phyloP scores from a whole-genome alignment of 2,797 vertebrate genomes.

The Peromyscus eremicus region DNA sequence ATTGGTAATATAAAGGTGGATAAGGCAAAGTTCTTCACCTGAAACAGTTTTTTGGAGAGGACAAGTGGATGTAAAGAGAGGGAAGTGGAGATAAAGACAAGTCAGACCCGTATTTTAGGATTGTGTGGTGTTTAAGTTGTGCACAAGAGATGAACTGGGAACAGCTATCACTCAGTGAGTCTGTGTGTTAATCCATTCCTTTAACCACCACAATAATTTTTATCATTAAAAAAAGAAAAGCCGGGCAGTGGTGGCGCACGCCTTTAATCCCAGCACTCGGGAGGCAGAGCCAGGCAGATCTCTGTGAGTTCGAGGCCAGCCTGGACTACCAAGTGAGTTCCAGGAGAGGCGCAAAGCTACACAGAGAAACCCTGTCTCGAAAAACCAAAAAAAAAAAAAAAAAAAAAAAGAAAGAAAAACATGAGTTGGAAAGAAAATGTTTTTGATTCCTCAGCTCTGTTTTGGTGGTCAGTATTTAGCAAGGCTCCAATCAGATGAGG shows the following conservation, averaged over 20 bases:
- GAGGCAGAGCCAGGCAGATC: too few species aligned
- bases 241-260: too few species aligned
- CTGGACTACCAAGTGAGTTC: too few species aligned
- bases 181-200: background rate
- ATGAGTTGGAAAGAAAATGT: background rate
- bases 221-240: constrained; percentile 3
- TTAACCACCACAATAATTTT: background rate
- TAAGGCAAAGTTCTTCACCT: constrained; percentile 16
- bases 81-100: background rate
- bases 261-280: too few species aligned
- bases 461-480: constrained; percentile 20
- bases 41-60: background rate
- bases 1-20: background rate
- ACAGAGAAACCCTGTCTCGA: too few species aligned
- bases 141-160: background rate
- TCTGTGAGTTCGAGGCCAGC: too few species aligned
- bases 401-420: too few species aligned
- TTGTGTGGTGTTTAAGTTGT: background rate
- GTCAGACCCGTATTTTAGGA: constrained; percentile 3
- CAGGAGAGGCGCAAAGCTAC: too few species aligned
- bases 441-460: background rate
- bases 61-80: background rate
- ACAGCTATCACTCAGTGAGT: background rate
- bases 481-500: background rate
- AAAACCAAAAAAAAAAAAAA: too few species aligned